Base-by-base conservation (phyloP, 2,888 invertebrate species). In the Hermaeophaga mercurialis region DNA sequence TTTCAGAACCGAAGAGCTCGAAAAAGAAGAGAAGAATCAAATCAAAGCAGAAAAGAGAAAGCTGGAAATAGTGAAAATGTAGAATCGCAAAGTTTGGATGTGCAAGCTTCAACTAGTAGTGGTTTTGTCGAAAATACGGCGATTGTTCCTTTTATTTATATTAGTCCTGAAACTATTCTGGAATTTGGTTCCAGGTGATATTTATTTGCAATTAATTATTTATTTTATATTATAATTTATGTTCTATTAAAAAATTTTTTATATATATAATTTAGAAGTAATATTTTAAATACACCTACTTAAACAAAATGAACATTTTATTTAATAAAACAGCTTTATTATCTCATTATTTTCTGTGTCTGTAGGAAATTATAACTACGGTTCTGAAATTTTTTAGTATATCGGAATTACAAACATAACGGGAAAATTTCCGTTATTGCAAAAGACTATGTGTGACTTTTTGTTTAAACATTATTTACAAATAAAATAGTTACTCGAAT, bases 1-100 rank as follows among this genome's bases (percentile, higher is more conserved):
- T 90, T 90, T 73, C 90, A 90, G 83, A 90, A 90, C 74, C 83
- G 90, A 39, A 81, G 90, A 44, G 90, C 90, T 0, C 80, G 90
- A 24, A 89, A 89, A 68, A 79, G 89, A 62, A 80, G 89, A 64
- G 90, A 90, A 75, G 67, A 66, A 62, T 56, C 47, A 38, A 52
- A 26, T 0, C 19, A 54, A 15, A 38, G n/a, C 3, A 41, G 31
- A 12, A 59, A 59, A 52, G 43, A 46, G 14, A 50, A 45, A 38
- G 14, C 18, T 5, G n/a, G 19, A 1, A 53, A 19, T 7, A 17
- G 11, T 1, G 36, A 45, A 8, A 3, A 17, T 26, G 9, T 7
- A 8, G 33, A 31, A 14, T n/a, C 26, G 7, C 5, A 34, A 34
- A 3, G 12, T 14, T 1, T 11, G 5, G 6, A 8, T 7, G 17